Percentiles rank a stretch among this genome's conserved stretches.
These are phyloP conservation scores for Calosoma granatense DNA, from an alignment of 1,140 invertebrate species.

Conservation along the genomic window DNA sequence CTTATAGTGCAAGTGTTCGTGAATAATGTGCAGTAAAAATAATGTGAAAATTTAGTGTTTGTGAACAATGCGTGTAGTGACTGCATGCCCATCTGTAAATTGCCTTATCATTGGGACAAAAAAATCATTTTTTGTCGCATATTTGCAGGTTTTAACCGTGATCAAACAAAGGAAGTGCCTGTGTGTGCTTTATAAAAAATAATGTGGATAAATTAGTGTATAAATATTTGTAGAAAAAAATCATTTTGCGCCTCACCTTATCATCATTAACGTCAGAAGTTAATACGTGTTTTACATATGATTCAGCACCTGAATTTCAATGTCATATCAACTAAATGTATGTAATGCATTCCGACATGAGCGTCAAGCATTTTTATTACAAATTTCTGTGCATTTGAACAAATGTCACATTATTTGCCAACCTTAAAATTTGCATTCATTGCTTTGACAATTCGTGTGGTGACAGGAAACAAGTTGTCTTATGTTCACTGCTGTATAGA, in stretches of 20 bases:
- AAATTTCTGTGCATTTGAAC: no score
- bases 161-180: not conserved
- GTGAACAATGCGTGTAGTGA: not conserved
- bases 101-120: slow-evolving; percentile 5
- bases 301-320: slow-evolving; percentile 6
- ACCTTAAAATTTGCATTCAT: no score
- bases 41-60: not conserved
- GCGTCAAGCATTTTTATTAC: no score
- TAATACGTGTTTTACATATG: not conserved
- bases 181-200: not conserved
- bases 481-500: no score
- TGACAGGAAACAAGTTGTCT: no score
- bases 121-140: not conserved
- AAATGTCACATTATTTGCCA: no score
- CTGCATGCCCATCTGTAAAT: not conserved
- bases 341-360: no score
- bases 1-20: not conserved
- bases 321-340: not conserved
- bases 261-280: not conserved
- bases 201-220: not conserved
- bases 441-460: no score
- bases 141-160: not conserved
- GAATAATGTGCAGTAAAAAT: not conserved
- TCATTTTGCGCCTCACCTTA: not conserved
- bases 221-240: not conserved